Evolutionary conservation across 2,888 invertebrate species (phyloP), one percentile per base, ranked within the genome.

Genomic region (Eristalis arbustorum): DNA sequence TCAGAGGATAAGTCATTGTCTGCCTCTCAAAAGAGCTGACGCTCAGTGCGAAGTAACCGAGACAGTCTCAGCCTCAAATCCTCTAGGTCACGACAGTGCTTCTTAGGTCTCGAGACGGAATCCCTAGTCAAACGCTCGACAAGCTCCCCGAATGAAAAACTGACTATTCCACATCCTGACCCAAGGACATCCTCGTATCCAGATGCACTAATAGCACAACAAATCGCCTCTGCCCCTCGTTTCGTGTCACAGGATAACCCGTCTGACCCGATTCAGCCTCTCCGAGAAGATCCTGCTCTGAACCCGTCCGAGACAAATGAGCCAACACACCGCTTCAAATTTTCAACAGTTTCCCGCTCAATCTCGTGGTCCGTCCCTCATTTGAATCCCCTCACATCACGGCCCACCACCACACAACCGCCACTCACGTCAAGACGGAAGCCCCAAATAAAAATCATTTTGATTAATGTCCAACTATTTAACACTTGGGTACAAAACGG

Each of bases 401-500:
- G 31, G n/a, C 18, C 57, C 77, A 63, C 63, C 31, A 31, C 1
- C 42, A 49, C 73, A 34, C 62, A 80, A 63, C 63, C 31, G 10
- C 1, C 42, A 49, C 73, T 42, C 62, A 80, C 76, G 73, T 69
- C 42, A 74, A 62, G 73, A 67, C 72, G 66, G 66, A 80, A 31
- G 31, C 31, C 84, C 68, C 63, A 73, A 85, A 85, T 77, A 85
- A 85, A 85, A 81, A 74, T 82, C 85, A 81, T 85, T 85, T 85
- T 85, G 85, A 85, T 85, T 82, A 85, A 85, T 85, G 85, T 78
- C 69, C 74, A 71, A 81, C 85, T 85, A 85, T 85, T 85, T 85
- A 85, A 85, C 85, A 85, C 82, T 85, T 85, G 78, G 82, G 82
- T 85, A 85, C 85, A 85, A 85, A 31, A 85, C 82, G 81, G 81